phyloP scores from a whole-genome alignment of 2,113 vertebrate species.

The Sprattus sprattus region DNA sequence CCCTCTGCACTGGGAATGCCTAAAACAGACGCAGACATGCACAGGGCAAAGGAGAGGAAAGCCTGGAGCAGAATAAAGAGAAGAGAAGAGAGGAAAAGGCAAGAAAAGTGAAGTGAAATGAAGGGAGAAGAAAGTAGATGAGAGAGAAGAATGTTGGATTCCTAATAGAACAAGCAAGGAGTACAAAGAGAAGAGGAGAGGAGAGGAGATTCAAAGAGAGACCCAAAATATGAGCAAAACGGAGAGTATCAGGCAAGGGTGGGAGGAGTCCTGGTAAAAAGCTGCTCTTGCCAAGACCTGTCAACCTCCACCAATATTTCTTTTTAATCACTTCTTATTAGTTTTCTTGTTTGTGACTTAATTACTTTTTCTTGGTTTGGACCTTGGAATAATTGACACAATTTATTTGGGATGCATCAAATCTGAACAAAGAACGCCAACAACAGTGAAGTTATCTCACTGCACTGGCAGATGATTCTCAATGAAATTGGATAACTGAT shows the following conservation, averaged over 20 bases:
- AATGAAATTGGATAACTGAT: too few species aligned
- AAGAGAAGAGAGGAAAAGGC: neutral
- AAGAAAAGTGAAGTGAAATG: neutral
- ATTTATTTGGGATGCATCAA: too few species aligned
- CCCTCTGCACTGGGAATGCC: conserved; percentile 56
- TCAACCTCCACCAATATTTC: neutral
- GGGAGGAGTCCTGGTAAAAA: neutral
- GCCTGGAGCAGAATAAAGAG: neutral
- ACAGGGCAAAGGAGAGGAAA: neutral
- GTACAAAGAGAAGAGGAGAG: neutral
- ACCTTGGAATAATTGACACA: too few species aligned
- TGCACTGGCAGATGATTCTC: too few species aligned
- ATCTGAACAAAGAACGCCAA: too few species aligned
- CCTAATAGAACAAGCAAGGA: neutral
- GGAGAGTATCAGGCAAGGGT: neutral
- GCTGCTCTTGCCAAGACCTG: neutral
- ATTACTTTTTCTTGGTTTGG: too few species aligned
- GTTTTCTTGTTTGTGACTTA: too few species aligned
- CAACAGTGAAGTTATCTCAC: too few species aligned
- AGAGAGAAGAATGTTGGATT: neutral
- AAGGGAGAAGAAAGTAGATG: neutral
- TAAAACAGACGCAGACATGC: conserved; percentile 66
- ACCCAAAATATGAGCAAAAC: neutral
- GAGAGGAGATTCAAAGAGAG: neutral
- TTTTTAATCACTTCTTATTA: neutral